phyloP scores from a whole-genome alignment of 2,888 invertebrate species.

The Scrobipalpa atriplicella region DNA sequence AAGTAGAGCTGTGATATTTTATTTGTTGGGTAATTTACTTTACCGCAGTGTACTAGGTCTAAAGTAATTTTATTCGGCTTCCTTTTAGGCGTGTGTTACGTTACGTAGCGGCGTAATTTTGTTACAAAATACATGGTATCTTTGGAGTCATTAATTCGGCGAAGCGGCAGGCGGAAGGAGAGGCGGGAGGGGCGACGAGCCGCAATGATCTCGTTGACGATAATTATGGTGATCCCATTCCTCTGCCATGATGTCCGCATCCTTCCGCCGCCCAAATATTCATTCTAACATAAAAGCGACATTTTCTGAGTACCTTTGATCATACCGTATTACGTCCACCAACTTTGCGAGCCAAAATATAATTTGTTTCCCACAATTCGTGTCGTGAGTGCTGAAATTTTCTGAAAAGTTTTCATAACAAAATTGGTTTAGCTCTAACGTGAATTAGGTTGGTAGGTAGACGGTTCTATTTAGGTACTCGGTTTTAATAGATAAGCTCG shows the following conservation, averaged over 20 bases:
- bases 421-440: conserved; percentile 17
- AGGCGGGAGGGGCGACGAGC: conserved; percentile 1
- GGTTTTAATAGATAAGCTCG: conserved; percentile 12
- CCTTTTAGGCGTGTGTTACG: conserved; percentile 16
- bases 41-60: conserved; percentile 18
- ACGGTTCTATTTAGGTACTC: conserved; percentile 7
- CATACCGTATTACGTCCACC: conserved; percentile 14
- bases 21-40: conserved; percentile 24
- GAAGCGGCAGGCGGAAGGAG: not conserved
- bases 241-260: conserved; percentile 25
- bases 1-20: conserved; percentile 23
- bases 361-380: conserved; percentile 19
- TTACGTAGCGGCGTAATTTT: conserved; percentile 17
- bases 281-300: conserved; percentile 21
- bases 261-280: conserved; percentile 18
- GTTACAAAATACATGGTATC: conserved; percentile 21
- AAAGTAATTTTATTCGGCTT: conserved; percentile 19
- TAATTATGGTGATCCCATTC: conserved; percentile 36
- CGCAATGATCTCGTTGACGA: conserved; percentile 33
- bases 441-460: conserved; percentile 8
- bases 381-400: conserved; percentile 14
- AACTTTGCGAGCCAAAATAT: conserved; percentile 7
- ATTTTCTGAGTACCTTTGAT: conserved; percentile 21
- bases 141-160: conserved; percentile 28
- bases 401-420: conserved; percentile 9